These are phyloP conservation scores for Holacanthus passer DNA, from an alignment of 2,113 vertebrate species.

Conservation along the genomic window DNA sequence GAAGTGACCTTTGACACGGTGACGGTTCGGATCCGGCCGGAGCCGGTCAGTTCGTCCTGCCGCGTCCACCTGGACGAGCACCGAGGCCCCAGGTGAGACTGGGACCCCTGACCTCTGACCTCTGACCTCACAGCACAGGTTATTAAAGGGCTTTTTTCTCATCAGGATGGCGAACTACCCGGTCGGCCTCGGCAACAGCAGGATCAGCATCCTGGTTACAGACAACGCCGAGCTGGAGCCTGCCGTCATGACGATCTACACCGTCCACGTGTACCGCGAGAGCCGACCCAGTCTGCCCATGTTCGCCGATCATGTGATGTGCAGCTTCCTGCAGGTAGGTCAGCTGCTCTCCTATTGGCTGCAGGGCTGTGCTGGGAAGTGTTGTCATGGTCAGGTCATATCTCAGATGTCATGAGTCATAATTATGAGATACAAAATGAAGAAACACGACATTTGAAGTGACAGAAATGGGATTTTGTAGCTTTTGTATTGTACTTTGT, in stretches of 20 bases:
- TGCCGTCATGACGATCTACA: conserved; percentile 88
- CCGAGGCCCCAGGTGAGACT: conserved; percentile 89
- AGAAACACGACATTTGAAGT: neutral
- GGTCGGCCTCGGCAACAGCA: conserved; percentile 91
- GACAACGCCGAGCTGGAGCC: conserved; percentile 72
- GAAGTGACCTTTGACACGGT: conserved; percentile 94
- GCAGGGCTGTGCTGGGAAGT: neutral
- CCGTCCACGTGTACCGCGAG: conserved; percentile 89
- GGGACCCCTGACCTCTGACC: neutral
- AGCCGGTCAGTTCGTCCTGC: conserved; percentile 85
- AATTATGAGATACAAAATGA: too few relatives aligned
- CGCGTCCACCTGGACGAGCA: conserved; percentile 88
- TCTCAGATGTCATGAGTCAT: too few relatives aligned
- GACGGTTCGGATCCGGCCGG: conserved; percentile 87
- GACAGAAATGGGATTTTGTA: too few relatives aligned
- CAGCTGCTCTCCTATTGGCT: conserved; percentile 9
- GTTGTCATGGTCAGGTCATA: too few relatives aligned
- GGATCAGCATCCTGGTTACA: conserved; percentile 87
- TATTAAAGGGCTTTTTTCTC: neutral
- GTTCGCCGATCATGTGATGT: conserved; percentile 91
- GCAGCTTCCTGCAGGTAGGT: conserved; percentile 93
- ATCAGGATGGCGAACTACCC: conserved; percentile 90
- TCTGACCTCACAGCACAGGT: neutral
- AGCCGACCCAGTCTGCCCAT: conserved; percentile 93
- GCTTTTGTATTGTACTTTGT: too few relatives aligned